Evolutionary conservation across 92 coral and sea anemone genomes (phyloP).

Genomic region (Isaurus tuberculatus): DNA sequence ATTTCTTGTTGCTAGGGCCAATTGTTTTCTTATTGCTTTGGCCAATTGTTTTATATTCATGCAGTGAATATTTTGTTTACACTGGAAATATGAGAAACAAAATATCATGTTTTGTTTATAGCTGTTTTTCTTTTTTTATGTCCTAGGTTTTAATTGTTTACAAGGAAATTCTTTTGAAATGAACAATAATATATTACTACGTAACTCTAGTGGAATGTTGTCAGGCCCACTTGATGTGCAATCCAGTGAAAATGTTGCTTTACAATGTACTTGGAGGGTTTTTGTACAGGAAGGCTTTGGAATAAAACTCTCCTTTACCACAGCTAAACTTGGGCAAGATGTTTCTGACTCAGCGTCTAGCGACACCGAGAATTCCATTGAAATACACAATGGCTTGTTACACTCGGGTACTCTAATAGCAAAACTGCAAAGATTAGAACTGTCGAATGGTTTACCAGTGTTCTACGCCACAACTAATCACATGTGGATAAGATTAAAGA

Average conservation of each 20-base stretch:
- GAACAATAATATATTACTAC: slow-evolving; percentile 28
- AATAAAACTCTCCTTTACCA: slow-evolving; percentile 17
- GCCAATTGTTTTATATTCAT: no score
- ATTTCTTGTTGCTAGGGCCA: no score
- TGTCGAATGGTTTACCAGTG: neutral
- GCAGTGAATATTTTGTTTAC: no score
- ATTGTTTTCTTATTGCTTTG: no score
- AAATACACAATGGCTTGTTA: slow-evolving; percentile 23
- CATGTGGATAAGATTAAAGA: slow-evolving; percentile 22
- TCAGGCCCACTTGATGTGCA: slow-evolving; percentile 22
- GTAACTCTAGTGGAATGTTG: neutral
- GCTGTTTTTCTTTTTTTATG: neutral
- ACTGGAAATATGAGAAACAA: no score
- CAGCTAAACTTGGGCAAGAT: neutral
- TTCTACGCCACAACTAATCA: slow-evolving; percentile 2
- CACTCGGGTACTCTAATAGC: slow-evolving; percentile 7
- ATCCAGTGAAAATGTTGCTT: neutral
- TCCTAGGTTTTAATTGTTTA: slow-evolving; percentile 1
- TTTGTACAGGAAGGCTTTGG: neutral
- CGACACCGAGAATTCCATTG: neutral
- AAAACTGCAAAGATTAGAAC: neutral
- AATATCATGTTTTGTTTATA: no score
- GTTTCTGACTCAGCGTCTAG: neutral
- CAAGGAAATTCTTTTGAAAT: slow-evolving; percentile 19
- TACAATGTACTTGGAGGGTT: slow-evolving; percentile 23